These are phyloP conservation scores for Oscheius sp. DNA, from an alignment of 2,888 invertebrate genomes.

Conservation along the genomic window DNA sequence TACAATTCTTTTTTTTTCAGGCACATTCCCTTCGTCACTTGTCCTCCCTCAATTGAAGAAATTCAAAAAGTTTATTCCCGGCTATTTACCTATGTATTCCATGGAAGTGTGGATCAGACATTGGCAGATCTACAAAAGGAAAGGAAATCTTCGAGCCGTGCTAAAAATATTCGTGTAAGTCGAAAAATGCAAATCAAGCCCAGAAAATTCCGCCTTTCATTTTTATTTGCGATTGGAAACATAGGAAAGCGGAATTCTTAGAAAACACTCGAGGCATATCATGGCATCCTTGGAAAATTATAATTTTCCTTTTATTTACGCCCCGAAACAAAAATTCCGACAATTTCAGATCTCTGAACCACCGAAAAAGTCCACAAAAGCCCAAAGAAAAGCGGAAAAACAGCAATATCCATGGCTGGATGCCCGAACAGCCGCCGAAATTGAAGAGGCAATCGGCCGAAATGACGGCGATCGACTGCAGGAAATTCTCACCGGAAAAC, in stretches of 20 bases:
- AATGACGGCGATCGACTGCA: background rate
- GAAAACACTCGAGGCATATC: no score
- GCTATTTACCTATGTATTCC: background rate
- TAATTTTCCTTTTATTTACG: background rate
- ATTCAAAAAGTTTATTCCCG: background rate
- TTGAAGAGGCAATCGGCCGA: background rate
- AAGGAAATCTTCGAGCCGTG: no score
- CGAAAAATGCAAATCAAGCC: no score
- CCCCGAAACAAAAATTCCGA: no score
- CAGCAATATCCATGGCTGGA: background rate
- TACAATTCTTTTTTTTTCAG: background rate
- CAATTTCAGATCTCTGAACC: no score
- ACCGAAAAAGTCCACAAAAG: no score
- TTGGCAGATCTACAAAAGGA: no score
- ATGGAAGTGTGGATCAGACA: background rate
- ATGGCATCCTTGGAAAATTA: no score
- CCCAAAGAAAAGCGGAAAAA: background rate
- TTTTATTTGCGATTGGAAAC: no score
- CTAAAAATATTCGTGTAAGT: no score
- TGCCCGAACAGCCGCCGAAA: background rate
- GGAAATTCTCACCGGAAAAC: background rate
- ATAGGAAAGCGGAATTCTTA: no score
- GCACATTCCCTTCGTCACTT: conserved; percentile 1
- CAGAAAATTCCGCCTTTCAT: no score
- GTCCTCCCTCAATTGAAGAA: background rate